These are phyloP conservation scores for Acleris cristana DNA, from an alignment of 2,888 invertebrate species.

Conservation along the genomic window DNA sequence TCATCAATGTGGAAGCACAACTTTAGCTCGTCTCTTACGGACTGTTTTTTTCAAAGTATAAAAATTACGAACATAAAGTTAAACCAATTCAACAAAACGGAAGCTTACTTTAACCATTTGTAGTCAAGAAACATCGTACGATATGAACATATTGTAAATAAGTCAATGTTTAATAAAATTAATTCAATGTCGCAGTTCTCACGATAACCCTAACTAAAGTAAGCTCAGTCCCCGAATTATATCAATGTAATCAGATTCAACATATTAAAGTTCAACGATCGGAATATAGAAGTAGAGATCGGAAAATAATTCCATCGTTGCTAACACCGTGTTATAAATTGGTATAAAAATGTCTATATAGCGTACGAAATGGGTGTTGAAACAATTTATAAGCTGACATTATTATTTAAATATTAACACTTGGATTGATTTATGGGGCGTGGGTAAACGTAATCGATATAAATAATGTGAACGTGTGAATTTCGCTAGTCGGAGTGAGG, in stretches of 20 bases:
- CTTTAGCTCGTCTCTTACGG: background rate
- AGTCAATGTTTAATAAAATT: conserved; percentile 32
- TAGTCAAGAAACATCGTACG: conserved; percentile 1
- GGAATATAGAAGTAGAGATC: conserved; percentile 42
- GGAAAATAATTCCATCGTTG: conserved; percentile 47
- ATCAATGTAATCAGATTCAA: conserved; percentile 44
- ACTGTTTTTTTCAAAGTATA: too few relatives aligned
- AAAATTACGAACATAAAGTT: too few relatives aligned
- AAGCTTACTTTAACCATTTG: conserved; percentile 15
- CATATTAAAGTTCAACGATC: conserved; percentile 52
- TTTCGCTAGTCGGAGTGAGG: conserved; percentile 57
- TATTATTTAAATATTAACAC: conserved; percentile 70
- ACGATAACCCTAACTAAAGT: conserved; percentile 39
- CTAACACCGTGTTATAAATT: conserved; percentile 50
- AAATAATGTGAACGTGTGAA: conserved; percentile 65
- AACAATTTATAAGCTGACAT: conserved; percentile 63
- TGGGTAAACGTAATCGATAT: conserved; percentile 61
- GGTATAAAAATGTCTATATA: conserved; percentile 50
- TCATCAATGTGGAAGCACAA: conserved; percentile 14
- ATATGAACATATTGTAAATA: conserved; percentile 22
- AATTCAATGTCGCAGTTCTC: conserved; percentile 39
- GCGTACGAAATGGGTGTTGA: conserved; percentile 46
- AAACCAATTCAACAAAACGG: background rate
- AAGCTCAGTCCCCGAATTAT: conserved; percentile 42
- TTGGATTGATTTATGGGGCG: conserved; percentile 57